phyloP scores from a whole-genome alignment of 2,888 invertebrate species.

The Nysson spinosus region DNA sequence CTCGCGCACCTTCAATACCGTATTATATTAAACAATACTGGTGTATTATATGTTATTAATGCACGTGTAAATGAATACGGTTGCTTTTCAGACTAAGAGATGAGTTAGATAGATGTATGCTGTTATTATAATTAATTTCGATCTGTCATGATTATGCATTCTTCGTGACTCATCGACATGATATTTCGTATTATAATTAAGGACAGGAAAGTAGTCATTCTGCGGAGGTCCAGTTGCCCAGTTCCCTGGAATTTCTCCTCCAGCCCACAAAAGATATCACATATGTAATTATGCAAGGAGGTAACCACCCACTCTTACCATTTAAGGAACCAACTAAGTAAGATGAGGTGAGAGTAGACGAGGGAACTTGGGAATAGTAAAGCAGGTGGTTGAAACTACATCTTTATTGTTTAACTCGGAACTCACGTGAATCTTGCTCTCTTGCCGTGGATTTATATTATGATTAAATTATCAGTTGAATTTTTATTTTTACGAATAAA shows the following conservation, averaged over 20 bases:
- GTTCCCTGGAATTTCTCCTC: conserved; percentile 44
- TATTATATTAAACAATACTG: too few relatives aligned
- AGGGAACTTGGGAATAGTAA: conserved; percentile 23
- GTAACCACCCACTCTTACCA: conserved; percentile 64
- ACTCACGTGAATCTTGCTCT: conserved; percentile 2
- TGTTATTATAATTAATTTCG: too few relatives aligned
- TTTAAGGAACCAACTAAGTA: conserved; percentile 45
- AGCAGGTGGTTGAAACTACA: conserved; percentile 51
- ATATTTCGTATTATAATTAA: conserved; percentile 18
- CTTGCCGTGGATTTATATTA: conserved; percentile 20
- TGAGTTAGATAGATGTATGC: too few relatives aligned
- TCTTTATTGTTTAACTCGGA: conserved; percentile 10
- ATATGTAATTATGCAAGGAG: conserved; percentile 63
- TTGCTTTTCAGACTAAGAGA: too few relatives aligned
- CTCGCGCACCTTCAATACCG: too few relatives aligned
- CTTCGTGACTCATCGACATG: too few relatives aligned
- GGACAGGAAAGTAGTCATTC: conserved; percentile 22
- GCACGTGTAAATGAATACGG: too few relatives aligned
- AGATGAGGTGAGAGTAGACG: conserved; percentile 41
- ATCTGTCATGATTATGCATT: too few relatives aligned
- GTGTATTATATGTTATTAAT: too few relatives aligned
- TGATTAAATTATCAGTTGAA: conserved; percentile 38
- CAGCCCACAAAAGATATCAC: conserved; percentile 29
- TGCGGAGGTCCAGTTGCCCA: conserved; percentile 47
- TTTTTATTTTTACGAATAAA: too few relatives aligned